Evolutionary conservation across 2,888 invertebrate genomes (phyloP), one percentile per base, ranked within the genome.

Genomic region (Nomada fabriciana): DNA sequence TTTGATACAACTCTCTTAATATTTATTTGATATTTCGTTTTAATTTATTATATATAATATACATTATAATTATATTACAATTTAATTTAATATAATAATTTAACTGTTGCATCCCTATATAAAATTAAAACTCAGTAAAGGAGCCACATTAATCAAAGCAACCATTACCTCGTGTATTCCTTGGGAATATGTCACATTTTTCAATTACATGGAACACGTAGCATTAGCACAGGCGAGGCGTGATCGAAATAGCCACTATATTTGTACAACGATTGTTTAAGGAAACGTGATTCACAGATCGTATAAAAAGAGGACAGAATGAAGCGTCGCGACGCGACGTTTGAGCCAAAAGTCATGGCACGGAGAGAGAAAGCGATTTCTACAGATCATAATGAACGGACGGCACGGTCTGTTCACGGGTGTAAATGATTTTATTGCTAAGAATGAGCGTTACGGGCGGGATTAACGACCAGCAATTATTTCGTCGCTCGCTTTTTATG

Each of bases 401-500:
- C 76, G 55, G 72, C 61, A 42, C 59, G 29, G 60, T 43, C 23
- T 53, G 73, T 53, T 72, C 69, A 20, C 71, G 82, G 73, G 87
- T 87, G 86, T 83, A 89, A 88, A 88, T 89, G 80, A 88, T 87
- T 89, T 89, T 87, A 86, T 79, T 83, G 80, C 83, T 15, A 76
- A 53, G n/a, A 53, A 20, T 57, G 13, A 83, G 76, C 60, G 80
- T 83, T 82, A 74, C 71, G 61, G 52, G n/a, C 53, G 36, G 70
- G 80, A 88, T 86, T 87, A 86, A 86, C 86, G 89, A 65, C 63
- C 70, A 25, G 71, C 77, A 88, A 89, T 89, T 88, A 88, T 89
- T 74, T 78, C 80, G 76, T 64, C 80, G 75, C 82, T 82, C 53
- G 73, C 55, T 81, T 88, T 88, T 88, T 88, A 86, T 79, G 84